These are phyloP conservation scores for Anolis apletophallus DNA, from an alignment of 2,797 vertebrate genomes.

Conservation along the genomic window DNA sequence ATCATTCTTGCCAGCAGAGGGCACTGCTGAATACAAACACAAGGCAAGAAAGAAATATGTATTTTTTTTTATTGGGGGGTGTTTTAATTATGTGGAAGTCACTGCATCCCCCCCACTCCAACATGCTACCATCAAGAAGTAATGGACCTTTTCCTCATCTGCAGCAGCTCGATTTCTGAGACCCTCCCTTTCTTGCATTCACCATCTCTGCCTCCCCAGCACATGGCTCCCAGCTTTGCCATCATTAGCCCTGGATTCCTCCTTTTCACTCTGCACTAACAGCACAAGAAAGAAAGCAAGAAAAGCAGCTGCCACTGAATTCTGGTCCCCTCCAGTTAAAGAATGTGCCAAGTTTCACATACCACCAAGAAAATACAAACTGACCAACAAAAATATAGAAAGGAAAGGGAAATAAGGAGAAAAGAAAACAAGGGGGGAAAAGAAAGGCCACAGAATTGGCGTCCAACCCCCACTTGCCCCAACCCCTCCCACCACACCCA, in stretches of 20 bases:
- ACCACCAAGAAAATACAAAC: constrained; percentile 46
- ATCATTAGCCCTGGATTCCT: neutral
- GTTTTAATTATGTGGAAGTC: neutral
- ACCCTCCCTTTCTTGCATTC: neutral
- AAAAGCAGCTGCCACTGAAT: constrained; percentile 41
- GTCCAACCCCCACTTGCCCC: constrained; percentile 33
- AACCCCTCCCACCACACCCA: constrained; percentile 30
- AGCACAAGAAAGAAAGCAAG: constrained; percentile 25
- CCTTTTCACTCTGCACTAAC: constrained; percentile 14
- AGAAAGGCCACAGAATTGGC: constrained; percentile 41
- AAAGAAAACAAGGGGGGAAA: neutral
- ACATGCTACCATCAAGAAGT: too few species aligned
- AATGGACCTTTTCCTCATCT: neutral
- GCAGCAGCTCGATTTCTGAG: neutral
- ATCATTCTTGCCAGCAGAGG: constrained; percentile 18
- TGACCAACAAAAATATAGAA: constrained; percentile 20
- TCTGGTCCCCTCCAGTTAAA: constrained; percentile 28
- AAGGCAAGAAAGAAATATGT: neutral
- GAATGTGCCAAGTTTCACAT: constrained; percentile 41
- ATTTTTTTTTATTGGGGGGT: neutral
- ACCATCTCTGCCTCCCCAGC: neutral
- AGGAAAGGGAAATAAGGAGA: neutral
- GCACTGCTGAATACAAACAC: neutral
- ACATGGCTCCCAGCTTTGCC: neutral
- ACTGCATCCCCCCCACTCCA: too few species aligned